Conservation (phyloP, 1,140 invertebrate genomes). For the Drosophila ambigua region DNA sequence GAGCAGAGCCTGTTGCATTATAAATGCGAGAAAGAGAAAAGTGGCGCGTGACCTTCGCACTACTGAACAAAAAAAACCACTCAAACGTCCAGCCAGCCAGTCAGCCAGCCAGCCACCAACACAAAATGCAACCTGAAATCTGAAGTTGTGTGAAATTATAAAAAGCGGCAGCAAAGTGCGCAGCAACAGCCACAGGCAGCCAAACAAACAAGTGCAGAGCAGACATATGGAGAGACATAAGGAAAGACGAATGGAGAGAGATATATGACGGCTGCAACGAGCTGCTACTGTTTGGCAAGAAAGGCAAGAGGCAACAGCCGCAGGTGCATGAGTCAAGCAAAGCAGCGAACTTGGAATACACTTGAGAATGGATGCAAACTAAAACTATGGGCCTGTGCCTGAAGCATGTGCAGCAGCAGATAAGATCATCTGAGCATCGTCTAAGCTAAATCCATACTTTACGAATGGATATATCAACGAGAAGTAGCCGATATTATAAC, state of each 20-base stretch:
- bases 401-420: too few species aligned
- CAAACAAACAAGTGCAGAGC: slow-evolving; percentile 53
- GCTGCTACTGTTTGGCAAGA: slow-evolving; percentile 57
- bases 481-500: too few species aligned
- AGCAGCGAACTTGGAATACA: slow-evolving; percentile 38
- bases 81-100: slow-evolving; percentile 22
- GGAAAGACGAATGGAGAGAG: slow-evolving; percentile 18
- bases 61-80: slow-evolving; percentile 48
- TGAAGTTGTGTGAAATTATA: slow-evolving; percentile 53
- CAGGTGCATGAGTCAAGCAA: slow-evolving; percentile 24
- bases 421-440: too few species aligned
- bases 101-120: slow-evolving; percentile 2
- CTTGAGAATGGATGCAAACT: background rate
- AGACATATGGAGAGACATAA: slow-evolving; percentile 7
- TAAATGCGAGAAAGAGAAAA: slow-evolving; percentile 65
- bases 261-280: slow-evolving; percentile 19
- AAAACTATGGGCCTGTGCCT: too few species aligned
- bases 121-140: slow-evolving; percentile 7
- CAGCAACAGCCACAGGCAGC: slow-evolving; percentile 20
- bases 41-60: slow-evolving; percentile 80
- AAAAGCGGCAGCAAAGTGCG: slow-evolving; percentile 16
- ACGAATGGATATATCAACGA: too few species aligned
- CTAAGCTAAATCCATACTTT: too few species aligned
- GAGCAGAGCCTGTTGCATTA: slow-evolving; percentile 29
- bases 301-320: slow-evolving; percentile 33